phyloP scores from a whole-genome alignment of 2,113 vertebrate species.

The Myrmecobius fasciatus region DNA sequence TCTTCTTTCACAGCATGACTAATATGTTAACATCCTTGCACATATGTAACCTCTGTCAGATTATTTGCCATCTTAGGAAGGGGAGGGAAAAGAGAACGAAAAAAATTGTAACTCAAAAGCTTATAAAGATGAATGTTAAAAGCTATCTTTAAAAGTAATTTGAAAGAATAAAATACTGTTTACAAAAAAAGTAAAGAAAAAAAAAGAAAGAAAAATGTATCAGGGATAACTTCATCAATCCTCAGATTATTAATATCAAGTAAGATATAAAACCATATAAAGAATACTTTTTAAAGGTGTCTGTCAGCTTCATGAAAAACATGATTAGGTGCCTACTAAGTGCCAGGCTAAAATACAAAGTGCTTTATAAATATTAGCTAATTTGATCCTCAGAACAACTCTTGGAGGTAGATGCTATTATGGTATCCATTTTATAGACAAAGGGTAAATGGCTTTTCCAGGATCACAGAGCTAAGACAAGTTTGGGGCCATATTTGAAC shows the following conservation, averaged over 20 bases:
- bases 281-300: neutral
- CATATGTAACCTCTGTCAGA: too few species aligned
- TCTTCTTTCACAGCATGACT: too few species aligned
- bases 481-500: neutral
- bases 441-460: neutral
- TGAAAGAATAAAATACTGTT: too few species aligned
- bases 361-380: neutral
- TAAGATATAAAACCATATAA: neutral
- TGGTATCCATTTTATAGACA: neutral
- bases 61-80: too few species aligned
- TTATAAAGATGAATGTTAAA: too few species aligned
- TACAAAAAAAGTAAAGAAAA: too few species aligned
- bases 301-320: neutral
- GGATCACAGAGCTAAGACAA: neutral
- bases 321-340: neutral
- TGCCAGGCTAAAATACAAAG: neutral
- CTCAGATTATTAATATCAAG: neutral
- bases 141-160: too few species aligned
- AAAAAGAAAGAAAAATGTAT: neutral
- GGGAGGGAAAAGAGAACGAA: too few species aligned
- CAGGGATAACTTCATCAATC: neutral
- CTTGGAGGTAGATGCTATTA: neutral
- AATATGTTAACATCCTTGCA: too few species aligned
- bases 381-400: neutral
- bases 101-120: too few species aligned